Evolutionary conservation across 2,113 vertebrate genomes (phyloP).

Genomic region (Halichoerus grypus): DNA sequence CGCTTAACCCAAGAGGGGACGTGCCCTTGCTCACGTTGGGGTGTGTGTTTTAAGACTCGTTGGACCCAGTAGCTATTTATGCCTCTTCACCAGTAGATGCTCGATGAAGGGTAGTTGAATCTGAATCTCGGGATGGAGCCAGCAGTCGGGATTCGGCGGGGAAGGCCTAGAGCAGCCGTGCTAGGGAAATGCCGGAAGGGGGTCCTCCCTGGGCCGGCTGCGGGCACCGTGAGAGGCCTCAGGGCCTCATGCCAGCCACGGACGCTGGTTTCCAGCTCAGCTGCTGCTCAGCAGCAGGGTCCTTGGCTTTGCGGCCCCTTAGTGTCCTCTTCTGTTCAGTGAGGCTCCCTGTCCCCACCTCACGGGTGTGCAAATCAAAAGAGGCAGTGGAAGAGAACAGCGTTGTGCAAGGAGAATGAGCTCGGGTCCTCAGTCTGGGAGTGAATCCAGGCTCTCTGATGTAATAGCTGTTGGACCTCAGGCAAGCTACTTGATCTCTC

Average conservation of each 20-base stretch:
- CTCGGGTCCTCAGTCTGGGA: accelerated
- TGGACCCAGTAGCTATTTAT: not conserved
- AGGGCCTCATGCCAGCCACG: not conserved
- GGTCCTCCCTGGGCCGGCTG: not conserved
- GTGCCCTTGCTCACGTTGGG: not conserved
- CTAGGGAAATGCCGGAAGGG: not conserved
- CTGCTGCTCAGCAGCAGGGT: not conserved
- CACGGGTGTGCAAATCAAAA: not conserved
- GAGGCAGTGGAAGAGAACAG: not conserved
- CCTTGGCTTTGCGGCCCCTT: not conserved
- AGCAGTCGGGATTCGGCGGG: not conserved
- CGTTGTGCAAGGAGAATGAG: accelerated
- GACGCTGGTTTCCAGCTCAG: not conserved
- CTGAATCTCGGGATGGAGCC: not conserved
- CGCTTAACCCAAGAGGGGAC: not conserved
- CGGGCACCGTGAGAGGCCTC: not conserved
- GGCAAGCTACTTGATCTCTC: not conserved
- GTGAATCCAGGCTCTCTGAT: not conserved
- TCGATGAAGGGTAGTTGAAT: not conserved
- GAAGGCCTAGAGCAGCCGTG: not conserved
- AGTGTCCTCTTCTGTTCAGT: not conserved
- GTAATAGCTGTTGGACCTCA: not conserved
- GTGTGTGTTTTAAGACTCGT: not conserved
- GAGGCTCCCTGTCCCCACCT: not conserved
- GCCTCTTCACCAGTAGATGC: not conserved